Conservation (phyloP, 2,113 vertebrate genomes). For the Gambusia holbrooki region DNA sequence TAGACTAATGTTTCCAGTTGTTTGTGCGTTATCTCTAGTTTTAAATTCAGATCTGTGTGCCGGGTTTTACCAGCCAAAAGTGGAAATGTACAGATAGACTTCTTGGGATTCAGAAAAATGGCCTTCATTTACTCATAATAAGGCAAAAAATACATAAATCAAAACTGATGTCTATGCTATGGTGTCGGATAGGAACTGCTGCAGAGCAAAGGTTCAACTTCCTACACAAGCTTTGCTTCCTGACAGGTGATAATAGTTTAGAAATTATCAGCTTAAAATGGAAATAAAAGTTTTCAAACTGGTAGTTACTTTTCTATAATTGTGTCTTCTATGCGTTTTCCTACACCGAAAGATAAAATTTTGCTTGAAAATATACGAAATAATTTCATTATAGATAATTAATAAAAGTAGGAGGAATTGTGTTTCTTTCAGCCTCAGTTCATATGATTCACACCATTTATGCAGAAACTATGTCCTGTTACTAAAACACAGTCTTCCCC, state of each 20-base stretch:
- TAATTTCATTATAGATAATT: background rate
- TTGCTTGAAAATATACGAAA: slow-evolving; percentile 9
- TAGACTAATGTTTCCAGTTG: slow-evolving; percentile 28
- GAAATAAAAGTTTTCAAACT: background rate
- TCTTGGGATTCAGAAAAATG: slow-evolving; percentile 9
- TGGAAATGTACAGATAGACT: slow-evolving; percentile 24
- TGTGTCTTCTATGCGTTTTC: background rate
- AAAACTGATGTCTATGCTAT: slow-evolving; percentile 17
- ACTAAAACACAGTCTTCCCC: background rate
- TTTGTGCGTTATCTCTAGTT: slow-evolving; percentile 18
- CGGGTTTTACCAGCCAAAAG: background rate
- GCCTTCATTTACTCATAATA: slow-evolving; percentile 26
- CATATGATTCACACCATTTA: slow-evolving; percentile 3
- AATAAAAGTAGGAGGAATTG: background rate
- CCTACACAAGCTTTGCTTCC: background rate
- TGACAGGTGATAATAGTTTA: slow-evolving; percentile 1
- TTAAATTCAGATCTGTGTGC: slow-evolving; percentile 17
- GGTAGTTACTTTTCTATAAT: background rate
- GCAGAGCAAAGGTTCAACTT: background rate
- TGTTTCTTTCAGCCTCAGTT: background rate
- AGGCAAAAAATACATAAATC: slow-evolving; percentile 39
- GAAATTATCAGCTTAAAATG: background rate
- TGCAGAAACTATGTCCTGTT: background rate
- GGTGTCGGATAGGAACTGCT: slow-evolving; percentile 1
- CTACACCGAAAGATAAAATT: background rate